Conservation (phyloP, 2,113 vertebrate species). For the Chroicocephalus ridibundus region DNA sequence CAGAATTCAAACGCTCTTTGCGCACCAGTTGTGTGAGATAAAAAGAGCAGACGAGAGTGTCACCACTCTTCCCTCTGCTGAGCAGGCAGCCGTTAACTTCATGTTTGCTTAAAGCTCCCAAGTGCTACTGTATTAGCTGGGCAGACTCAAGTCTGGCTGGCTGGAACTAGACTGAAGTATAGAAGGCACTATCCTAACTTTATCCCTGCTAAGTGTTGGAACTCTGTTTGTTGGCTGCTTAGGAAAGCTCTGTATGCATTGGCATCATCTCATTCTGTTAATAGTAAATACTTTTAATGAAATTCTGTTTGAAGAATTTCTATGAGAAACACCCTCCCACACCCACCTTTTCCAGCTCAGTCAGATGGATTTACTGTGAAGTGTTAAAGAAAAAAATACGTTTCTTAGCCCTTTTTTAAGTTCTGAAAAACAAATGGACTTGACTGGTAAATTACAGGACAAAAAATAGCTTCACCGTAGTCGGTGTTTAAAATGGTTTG, state of each 20-base stretch:
- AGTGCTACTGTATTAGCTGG: neutral
- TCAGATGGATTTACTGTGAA: neutral
- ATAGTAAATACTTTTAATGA: neutral
- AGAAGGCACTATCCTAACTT: neutral
- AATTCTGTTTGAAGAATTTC: neutral
- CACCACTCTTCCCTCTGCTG: neutral
- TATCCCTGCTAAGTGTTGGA: neutral
- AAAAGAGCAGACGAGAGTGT: neutral
- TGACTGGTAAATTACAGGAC: neutral
- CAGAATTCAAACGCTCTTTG: neutral
- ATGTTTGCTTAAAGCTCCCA: neutral
- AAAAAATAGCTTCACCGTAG: neutral
- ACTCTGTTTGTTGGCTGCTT: neutral
- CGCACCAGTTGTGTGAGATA: neutral
- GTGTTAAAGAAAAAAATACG: neutral
- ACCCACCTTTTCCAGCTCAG: neutral
- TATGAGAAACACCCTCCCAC: rapidly evolving
- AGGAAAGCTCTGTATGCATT: neutral
- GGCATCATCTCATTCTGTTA: neutral
- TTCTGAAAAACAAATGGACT: neutral
- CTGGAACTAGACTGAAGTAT: neutral
- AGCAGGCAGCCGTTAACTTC: neutral
- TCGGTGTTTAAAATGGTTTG: neutral
- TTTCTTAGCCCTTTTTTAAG: neutral
- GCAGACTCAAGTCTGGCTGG: neutral